Evolutionary conservation across 2,797 vertebrate genomes (phyloP), one percentile per base, ranked within the genome.

Genomic region (Onychomys leucogaster): DNA sequence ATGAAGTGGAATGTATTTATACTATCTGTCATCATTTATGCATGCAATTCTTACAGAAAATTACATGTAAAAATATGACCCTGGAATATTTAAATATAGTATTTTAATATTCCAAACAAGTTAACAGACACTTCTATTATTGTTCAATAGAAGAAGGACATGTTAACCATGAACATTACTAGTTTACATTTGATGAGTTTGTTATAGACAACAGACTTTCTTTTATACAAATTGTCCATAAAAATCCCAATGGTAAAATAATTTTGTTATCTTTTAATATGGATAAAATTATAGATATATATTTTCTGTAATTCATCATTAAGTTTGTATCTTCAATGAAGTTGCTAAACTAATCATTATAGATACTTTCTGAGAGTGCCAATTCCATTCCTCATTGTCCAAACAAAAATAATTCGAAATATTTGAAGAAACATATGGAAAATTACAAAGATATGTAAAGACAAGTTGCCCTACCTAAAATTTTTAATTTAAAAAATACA

Each of bases 401-500:
- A 90, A 55, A 93, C 5, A 23, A 55, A 77, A 71, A 85, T 37
- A 88, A 59, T 46, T 13, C 89, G 4, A 41, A 89, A 57, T 27
- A 23, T 43, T 76, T 55, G 29, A 57, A 94, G 65, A 82, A 95
- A 2, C 82, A 90, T 95, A 89, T 0, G 1, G 43, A 83, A 88
- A 93, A 25, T 93, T 55, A 76, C 85, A 41, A 93, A 87, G 73
- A 91, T 78, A 97, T 97, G 67, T 96, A 91, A 69, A 75, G 41
- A 65, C 29, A 83, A 93, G 90, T 94, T 96, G 97, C 77, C 8
- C 34, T 89, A 75, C 96, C 92, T 94, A 88, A 95, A 96, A 95
- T 92, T 13, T 97, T 97, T 98, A 94, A 97, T 98, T 98, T 2
- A 97, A 83, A 96, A 41, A 88, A 95, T 97, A 91, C 16, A 4